Percentiles rank a stretch among this genome's conserved stretches.
phyloP scores from a whole-genome alignment of 2,888 invertebrate genomes.

The Zygaena filipendulae region DNA sequence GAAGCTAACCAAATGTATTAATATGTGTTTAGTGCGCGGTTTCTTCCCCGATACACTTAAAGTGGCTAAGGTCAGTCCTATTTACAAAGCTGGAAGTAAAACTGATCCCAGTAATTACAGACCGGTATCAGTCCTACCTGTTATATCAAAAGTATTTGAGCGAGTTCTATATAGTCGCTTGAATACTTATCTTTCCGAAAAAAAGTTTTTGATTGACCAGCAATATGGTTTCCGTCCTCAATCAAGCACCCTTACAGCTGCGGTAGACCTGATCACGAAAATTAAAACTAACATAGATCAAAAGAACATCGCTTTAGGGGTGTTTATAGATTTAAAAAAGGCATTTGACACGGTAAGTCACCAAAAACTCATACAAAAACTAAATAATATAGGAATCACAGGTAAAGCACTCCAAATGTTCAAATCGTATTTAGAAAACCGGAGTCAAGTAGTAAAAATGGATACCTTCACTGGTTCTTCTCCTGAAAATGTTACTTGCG shows the following conservation, averaged over 20 bases:
- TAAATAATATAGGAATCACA: no score
- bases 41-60: slow-evolving; percentile 7
- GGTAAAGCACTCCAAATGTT: no score
- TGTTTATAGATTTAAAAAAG: slow-evolving; percentile 8
- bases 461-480: no score
- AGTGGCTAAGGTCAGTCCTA: slow-evolving; percentile 12
- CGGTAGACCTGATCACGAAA: slow-evolving; percentile 7
- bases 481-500: no score
- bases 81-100: slow-evolving; percentile 11
- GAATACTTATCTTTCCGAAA: no score
- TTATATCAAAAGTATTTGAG: slow-evolving; percentile 11
- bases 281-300: slow-evolving; percentile 6
- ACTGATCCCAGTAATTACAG: slow-evolving; percentile 12
- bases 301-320: slow-evolving; percentile 4
- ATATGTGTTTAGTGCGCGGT: slow-evolving; percentile 1
- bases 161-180: slow-evolving; percentile 5
- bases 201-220: not conserved
- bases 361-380: no score
- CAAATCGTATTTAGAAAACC: no score
- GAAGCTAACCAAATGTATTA: not conserved
- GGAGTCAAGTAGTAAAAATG: no score
- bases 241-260: slow-evolving; percentile 6
- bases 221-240: slow-evolving; percentile 9
- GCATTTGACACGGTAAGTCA: no score
- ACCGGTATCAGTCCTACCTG: slow-evolving; percentile 9